Percentiles rank a stretch among this genome's conserved stretches.
These are phyloP conservation scores for Hemitrygon akajei DNA, from an alignment of 2,797 vertebrate genomes.

Conservation along the genomic window DNA sequence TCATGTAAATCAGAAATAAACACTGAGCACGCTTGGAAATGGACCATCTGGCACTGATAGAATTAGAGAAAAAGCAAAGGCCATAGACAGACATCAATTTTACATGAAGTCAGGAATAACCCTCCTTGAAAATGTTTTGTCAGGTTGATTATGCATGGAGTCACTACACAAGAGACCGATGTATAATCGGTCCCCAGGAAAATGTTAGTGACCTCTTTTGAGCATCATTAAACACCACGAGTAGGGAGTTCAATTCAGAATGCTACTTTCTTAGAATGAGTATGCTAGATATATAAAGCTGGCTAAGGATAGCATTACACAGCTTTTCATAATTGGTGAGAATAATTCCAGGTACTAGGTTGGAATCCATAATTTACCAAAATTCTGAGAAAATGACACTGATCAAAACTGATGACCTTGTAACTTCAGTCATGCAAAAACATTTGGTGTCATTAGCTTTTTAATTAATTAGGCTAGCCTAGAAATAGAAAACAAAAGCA, in stretches of 20 bases:
- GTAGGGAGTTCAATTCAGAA: background rate
- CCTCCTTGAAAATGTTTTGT: background rate
- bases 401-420: background rate
- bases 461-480: background rate
- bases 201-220: background rate
- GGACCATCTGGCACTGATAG: background rate
- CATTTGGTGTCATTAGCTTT: background rate
- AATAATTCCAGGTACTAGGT: background rate
- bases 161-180: background rate
- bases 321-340: background rate
- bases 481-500: background rate
- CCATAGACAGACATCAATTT: background rate
- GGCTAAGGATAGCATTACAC: background rate
- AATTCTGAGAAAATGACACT: background rate
- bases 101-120: background rate
- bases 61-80: background rate
- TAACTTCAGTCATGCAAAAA: background rate
- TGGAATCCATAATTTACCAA: background rate
- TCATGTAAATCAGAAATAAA: background rate
- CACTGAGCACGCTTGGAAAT: background rate
- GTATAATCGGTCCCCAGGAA: background rate
- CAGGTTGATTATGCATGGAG: background rate
- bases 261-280: background rate
- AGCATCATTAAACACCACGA: background rate
- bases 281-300: background rate